Base-by-base conservation (phyloP, 1,140 invertebrate species). In the Zaprionus ornatus region DNA sequence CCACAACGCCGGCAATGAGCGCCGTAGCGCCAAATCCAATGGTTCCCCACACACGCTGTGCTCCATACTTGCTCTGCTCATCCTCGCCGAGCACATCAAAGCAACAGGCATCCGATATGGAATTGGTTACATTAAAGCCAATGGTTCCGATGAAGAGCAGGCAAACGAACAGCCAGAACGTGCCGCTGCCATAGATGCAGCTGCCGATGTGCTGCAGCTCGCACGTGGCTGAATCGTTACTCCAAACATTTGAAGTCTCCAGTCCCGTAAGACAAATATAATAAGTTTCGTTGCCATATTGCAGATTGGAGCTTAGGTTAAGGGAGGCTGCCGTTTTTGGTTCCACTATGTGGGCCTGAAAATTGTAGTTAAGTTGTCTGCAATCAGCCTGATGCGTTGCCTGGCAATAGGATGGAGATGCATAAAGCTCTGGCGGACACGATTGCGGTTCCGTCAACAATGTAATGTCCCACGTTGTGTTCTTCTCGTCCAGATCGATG, bases 1-100 rank as follows among this genome's bases (percentile, higher is more conserved):
- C 94, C 0, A 94, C 87, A 82, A 94, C 95, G 0, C 96, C 96
- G 1, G 95, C 93, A 0, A 96, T 72, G 1, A 96, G 79, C 0
- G 96, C 96, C 1, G 96, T 94, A 1, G 94, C 74, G 23, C 96
- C 96, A 83, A 96, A 97, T 17, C 96, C 96, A 35, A 95, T 95
- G 0, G 96, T 96, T 29, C 96, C 96, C 96, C 95, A 97, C 1
- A 96, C 96, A 48, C 96, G 93, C 88, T 97, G 96, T 17, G 95
- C 94, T 1, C 96, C 96, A 82, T 97, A 97, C 48, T 95, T 94
- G 82, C 95, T 95, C 66, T 95, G 79, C 12, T 88, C 80, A 13
- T 71, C 82, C 91, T 94, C 93, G 95, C 96, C 96, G 48, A 97
- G 94, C 45, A 97, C 93, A 93, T 97, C 96, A 84, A 97, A 97